Conservation (phyloP, 2,113 vertebrate species). For the Colossoma macropomum region DNA sequence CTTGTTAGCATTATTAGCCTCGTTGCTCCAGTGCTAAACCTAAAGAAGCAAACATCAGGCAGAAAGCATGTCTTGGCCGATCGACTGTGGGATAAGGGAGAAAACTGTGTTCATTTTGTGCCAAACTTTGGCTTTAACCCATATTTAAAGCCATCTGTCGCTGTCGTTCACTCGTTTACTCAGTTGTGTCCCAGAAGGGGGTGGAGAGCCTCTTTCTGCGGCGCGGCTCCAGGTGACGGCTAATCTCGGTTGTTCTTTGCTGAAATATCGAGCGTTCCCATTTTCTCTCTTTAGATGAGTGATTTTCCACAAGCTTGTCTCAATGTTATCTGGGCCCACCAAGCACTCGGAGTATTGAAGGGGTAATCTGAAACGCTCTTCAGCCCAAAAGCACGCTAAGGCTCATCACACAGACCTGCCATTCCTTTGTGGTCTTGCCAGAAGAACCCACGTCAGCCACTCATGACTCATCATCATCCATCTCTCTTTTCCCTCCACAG, state of each 20-base stretch:
- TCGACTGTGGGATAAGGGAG: no score
- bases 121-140: neutral
- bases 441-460: conserved; percentile 20
- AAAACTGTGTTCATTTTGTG: no score
- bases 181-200: neutral
- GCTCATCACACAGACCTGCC: conserved; percentile 11
- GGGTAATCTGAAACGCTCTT: conserved; percentile 10
- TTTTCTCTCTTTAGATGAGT: conserved; percentile 27
- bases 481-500: conserved; percentile 7
- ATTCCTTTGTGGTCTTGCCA: conserved; percentile 11
- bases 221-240: neutral
- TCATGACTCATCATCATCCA: neutral
- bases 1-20: no score
- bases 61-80: no score
- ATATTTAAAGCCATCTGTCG: neutral
- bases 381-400: neutral
- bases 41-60: no score
- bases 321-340: conserved; percentile 33
- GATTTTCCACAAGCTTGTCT: conserved; percentile 1
- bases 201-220: neutral
- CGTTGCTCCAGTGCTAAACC: no score
- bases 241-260: conserved; percentile 1
- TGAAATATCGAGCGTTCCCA: neutral
- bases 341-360: neutral
- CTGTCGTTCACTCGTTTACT: neutral